Conservation (phyloP, 2,113 vertebrate genomes). For the Nannobrachium achirus region DNA sequence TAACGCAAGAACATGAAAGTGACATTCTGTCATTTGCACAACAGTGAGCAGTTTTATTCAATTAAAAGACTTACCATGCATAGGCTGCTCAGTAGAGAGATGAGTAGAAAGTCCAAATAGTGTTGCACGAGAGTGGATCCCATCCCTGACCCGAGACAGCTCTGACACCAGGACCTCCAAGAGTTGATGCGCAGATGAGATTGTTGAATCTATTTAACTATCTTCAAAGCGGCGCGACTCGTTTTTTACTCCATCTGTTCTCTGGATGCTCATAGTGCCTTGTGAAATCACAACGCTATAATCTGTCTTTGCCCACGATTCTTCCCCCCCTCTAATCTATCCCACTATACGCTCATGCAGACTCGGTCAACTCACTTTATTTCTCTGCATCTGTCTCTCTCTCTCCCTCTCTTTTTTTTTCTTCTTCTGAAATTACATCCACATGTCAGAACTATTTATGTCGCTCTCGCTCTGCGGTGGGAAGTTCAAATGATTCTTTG, state of each 20-base stretch:
- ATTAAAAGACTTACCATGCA: constrained; percentile 86
- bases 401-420: constrained; percentile 55
- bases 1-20: too few relatives aligned
- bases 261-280: constrained; percentile 53
- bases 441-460: constrained; percentile 88
- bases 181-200: constrained; percentile 62
- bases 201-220: constrained; percentile 62
- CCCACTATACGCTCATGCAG: too few relatives aligned
- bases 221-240: constrained; percentile 58
- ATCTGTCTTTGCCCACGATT: constrained; percentile 64
- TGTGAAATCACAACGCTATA: constrained; percentile 75
- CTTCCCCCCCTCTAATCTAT: constrained; percentile 21
- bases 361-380: constrained; percentile 61
- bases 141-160: constrained; percentile 82
- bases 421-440: constrained; percentile 89
- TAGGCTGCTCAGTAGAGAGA: constrained; percentile 78
- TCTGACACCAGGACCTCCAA: constrained; percentile 78
- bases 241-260: constrained; percentile 69
- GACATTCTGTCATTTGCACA: not conserved
- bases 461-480: constrained; percentile 84
- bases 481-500: constrained; percentile 90
- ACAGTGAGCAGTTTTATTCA: not conserved
- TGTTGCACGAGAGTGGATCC: constrained; percentile 84
- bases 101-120: constrained; percentile 87
- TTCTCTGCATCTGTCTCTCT: constrained; percentile 77